Evolutionary conservation across 2,113 vertebrate species (phyloP).

Genomic region (Charina bottae): DNA sequence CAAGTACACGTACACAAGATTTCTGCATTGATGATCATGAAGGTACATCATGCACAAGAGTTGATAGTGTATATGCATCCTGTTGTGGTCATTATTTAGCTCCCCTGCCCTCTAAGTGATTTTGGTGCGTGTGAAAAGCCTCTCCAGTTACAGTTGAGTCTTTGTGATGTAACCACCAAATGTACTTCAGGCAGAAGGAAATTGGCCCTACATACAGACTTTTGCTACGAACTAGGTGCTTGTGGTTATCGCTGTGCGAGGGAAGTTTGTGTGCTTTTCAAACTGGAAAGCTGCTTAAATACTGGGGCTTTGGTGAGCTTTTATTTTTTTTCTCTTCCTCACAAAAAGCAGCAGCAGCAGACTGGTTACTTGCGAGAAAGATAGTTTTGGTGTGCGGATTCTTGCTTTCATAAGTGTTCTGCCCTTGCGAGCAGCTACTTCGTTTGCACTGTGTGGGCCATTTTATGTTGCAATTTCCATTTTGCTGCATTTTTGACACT

Average conservation of each 20-base stretch:
- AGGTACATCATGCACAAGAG: not conserved
- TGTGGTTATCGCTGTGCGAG: slow-evolving; percentile 58
- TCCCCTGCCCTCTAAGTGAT: slow-evolving; percentile 11
- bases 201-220: slow-evolving; percentile 28
- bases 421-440: not conserved
- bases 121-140: slow-evolving; percentile 47
- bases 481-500: not conserved
- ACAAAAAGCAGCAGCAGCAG: slow-evolving; percentile 14
- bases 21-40: not conserved
- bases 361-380: not conserved
- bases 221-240: slow-evolving; percentile 62
- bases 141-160: not conserved
- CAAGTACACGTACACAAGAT: too few relatives aligned
- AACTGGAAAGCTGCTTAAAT: slow-evolving; percentile 50
- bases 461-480: not conserved
- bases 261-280: slow-evolving; percentile 44
- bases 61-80: not conserved
- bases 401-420: not conserved
- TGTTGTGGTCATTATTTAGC: slow-evolving; percentile 27
- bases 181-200: slow-evolving; percentile 49
- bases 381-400: not conserved
- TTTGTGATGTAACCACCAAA: slow-evolving; percentile 43
- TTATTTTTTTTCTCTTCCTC: slow-evolving; percentile 27
- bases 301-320: slow-evolving; percentile 19
- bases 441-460: not conserved